Evolutionary conservation across 2,797 vertebrate species (phyloP).

Genomic region (Anguilla megastoma): DNA sequence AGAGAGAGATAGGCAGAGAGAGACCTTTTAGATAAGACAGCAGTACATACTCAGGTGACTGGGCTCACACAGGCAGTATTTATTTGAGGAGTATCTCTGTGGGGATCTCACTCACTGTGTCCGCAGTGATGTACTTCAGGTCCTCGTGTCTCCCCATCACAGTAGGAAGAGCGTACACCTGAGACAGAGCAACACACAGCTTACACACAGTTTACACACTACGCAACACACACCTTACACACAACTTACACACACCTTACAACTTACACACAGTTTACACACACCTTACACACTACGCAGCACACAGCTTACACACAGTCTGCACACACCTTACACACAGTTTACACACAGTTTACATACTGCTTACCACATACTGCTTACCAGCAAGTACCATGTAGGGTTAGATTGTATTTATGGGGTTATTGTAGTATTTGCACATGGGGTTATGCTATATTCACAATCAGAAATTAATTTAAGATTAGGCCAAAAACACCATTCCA

Average conservation of each 20-base stretch:
- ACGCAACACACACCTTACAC: background rate
- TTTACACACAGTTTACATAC: background rate
- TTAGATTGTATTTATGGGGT: no score
- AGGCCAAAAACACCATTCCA: background rate
- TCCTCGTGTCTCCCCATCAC: constrained; percentile 68
- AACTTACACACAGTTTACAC: constrained; percentile 5
- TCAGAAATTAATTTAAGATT: no score
- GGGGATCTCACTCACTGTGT: constrained; percentile 61
- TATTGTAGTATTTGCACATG: no score
- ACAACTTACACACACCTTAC: background rate
- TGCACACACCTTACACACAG: background rate
- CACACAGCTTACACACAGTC: background rate
- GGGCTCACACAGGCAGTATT: background rate
- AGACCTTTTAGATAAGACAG: background rate
- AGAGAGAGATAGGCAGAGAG: background rate
- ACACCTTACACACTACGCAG: background rate
- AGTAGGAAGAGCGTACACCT: constrained; percentile 65
- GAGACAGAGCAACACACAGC: constrained; percentile 15
- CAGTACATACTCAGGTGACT: background rate
- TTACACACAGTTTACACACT: background rate
- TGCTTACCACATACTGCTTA: background rate
- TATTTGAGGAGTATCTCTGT: background rate
- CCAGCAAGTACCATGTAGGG: no score
- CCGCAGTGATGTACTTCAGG: constrained; percentile 66
- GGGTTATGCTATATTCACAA: no score